These are phyloP conservation scores for Aurelia sp. DNA, from an alignment of 30 jellyfish, hydroid and myxozoan species.

Conservation along the genomic window DNA sequence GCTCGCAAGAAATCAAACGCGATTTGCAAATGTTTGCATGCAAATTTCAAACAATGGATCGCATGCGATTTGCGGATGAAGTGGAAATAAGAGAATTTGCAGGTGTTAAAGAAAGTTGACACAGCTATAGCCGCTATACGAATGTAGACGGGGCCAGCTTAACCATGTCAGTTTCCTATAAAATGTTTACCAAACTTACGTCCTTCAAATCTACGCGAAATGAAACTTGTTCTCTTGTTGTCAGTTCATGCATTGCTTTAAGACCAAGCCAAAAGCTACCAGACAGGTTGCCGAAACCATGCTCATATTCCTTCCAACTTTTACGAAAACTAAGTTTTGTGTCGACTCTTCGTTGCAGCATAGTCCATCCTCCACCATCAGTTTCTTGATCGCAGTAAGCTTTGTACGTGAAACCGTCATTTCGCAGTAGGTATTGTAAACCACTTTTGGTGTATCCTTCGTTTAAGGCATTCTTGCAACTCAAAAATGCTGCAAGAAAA, in stretches of 20 bases:
- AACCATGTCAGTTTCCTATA: not conserved
- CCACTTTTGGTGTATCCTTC: not conserved
- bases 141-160: not conserved
- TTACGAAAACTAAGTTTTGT: not conserved
- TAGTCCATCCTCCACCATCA: conserved; percentile 19
- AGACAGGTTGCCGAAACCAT: conserved; percentile 1
- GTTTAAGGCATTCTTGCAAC: conserved; percentile 3
- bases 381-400: conserved; percentile 13
- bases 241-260: not conserved
- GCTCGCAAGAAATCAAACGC: no score
- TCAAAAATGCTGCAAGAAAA: not conserved
- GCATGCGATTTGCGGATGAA: no score
- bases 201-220: conserved; percentile 14
- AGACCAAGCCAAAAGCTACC: conserved; percentile 9
- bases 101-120: no score
- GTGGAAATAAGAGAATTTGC: no score
- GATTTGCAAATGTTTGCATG: no score
- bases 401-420: not conserved
- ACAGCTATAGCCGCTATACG: not conserved
- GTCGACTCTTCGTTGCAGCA: not conserved
- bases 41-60: no score
- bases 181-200: not conserved
- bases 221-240: not conserved
- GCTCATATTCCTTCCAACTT: not conserved
- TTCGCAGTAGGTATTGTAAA: not conserved